A percentile compares a stretch with the other conserved stretches of the same genome.
These are phyloP conservation scores for Ranitomeya variabilis DNA, from an alignment of 2,113 vertebrate genomes.

Conservation along the genomic window DNA sequence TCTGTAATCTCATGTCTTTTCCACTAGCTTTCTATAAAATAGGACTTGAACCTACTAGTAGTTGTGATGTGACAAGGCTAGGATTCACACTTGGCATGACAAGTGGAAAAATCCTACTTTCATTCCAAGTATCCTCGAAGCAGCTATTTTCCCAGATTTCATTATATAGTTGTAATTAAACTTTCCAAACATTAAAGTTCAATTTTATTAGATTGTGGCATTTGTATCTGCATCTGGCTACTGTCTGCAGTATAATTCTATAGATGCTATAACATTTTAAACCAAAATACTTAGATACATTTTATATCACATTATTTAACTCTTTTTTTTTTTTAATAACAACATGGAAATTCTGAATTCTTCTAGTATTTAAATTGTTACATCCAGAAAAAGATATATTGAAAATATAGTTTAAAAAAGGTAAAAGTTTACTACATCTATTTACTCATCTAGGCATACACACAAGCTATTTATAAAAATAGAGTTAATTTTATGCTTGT, in stretches of 20 bases:
- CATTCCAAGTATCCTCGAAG: slow-evolving; percentile 28
- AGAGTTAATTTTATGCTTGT: neutral
- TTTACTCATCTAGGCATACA: too few relatives aligned
- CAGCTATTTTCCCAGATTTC: slow-evolving; percentile 31
- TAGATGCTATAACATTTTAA: neutral
- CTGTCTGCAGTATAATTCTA: neutral
- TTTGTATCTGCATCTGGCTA: neutral
- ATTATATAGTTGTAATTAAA: slow-evolving; percentile 44
- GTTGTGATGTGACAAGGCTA: slow-evolving; percentile 31
- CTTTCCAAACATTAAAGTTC: slow-evolving; percentile 43
- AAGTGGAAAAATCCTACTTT: slow-evolving; percentile 26
- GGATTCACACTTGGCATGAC: slow-evolving; percentile 42
- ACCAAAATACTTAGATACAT: neutral
- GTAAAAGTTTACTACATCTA: neutral
- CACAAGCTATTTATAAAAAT: too few relatives aligned
- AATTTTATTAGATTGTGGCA: slow-evolving; percentile 29
- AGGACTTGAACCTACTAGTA: slow-evolving; percentile 7
- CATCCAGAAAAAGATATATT: neutral
- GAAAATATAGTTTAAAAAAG: neutral
- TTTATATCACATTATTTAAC: neutral
- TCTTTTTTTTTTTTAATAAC: neutral
- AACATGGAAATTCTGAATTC: neutral
- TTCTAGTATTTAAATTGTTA: neutral
- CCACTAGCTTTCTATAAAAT: neutral
- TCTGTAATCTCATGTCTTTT: slow-evolving; percentile 26